Percentiles rank a stretch among this genome's conserved stretches.
phyloP scores from a whole-genome alignment of 2,888 invertebrate species.

The Leptinotarsa haldemani region DNA sequence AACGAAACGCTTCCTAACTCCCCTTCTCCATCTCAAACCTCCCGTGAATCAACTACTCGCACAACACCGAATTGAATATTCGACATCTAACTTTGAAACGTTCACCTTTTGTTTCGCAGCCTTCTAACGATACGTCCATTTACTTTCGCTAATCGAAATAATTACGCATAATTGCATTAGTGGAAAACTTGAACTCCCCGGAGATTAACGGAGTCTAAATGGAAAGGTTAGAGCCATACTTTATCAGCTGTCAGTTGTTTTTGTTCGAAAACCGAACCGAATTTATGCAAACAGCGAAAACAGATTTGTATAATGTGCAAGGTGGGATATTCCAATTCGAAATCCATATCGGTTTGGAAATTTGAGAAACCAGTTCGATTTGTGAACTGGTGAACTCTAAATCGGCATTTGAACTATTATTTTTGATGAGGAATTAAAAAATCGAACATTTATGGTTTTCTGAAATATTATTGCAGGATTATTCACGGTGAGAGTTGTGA shows the following conservation, averaged over 20 bases:
- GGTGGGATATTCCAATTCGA: not conserved
- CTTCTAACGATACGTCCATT: not conserved
- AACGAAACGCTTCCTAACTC: too few relatives aligned
- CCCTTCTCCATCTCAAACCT: not conserved
- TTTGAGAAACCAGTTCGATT: not conserved
- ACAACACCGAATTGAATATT: not conserved
- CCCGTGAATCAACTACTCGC: not conserved
- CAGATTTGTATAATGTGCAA: constrained; percentile 18
- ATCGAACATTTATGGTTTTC: too few relatives aligned
- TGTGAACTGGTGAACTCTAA: too few relatives aligned
- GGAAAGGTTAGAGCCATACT: constrained; percentile 24
- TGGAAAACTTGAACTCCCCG: constrained; percentile 12
- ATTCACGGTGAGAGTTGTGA: too few relatives aligned
- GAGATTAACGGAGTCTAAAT: constrained; percentile 3
- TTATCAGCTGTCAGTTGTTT: constrained; percentile 35
- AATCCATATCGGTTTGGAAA: not conserved
- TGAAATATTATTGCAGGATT: too few relatives aligned
- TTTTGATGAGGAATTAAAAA: too few relatives aligned
- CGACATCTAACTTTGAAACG: not conserved
- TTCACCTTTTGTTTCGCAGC: not conserved
- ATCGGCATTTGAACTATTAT: too few relatives aligned
- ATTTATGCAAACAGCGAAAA: constrained; percentile 23
- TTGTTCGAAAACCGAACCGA: constrained; percentile 24
- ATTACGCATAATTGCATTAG: constrained; percentile 12
- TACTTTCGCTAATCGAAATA: constrained; percentile 15